Base-by-base conservation (phyloP, 92 coral and sea anemone genomes). In the Phenganax subtilis region DNA sequence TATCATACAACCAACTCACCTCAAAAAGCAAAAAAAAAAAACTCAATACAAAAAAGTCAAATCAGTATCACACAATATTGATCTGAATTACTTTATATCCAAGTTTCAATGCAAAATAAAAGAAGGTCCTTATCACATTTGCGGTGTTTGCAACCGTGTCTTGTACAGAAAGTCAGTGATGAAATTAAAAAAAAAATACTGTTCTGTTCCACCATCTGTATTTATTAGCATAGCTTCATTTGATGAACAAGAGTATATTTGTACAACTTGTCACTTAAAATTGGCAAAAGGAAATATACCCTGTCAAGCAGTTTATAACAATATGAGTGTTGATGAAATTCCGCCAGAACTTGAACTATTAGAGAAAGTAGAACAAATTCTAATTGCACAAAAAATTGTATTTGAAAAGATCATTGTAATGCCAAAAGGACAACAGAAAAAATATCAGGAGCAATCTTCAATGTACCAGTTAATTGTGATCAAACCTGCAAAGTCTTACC, bases 181-280 rank as follows among this genome's bases (percentile, higher is more conserved):
- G 17, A 20, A 44, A 25, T 56, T 72, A 0, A 51, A 72, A 31
- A 52, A 29, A 29, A 72, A 20, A 20, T 51, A 27, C 56, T 31
- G 59, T 8, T 51, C 56, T 72, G 30, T 51, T 6, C 59, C 56
- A 51, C 20, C 12, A 28, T 0, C 77, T 72, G 77, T 54, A 14
- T 72, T 72, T 30, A 69, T 51, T 15, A 51, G 31, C 15, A 69
- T 69, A 30, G 31, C 10, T 7, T 69, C 75, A 69, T 72, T 72
- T 72, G 77, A 72, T 14, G 20, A 51, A 72, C 8, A 20, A 20
- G 12, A 66, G 31, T 66, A 66, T 66, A 66, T 66, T 20, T 66
- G 72, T 66, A 27, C 72, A 66, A 66, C 77, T 29, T 72, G 77
- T n/a, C 58, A 72, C 51, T 51, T 56, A 17, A 72, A 72, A 56